Conservation (phyloP, 2,888 invertebrate species). For the Hylaea fasciaria region DNA sequence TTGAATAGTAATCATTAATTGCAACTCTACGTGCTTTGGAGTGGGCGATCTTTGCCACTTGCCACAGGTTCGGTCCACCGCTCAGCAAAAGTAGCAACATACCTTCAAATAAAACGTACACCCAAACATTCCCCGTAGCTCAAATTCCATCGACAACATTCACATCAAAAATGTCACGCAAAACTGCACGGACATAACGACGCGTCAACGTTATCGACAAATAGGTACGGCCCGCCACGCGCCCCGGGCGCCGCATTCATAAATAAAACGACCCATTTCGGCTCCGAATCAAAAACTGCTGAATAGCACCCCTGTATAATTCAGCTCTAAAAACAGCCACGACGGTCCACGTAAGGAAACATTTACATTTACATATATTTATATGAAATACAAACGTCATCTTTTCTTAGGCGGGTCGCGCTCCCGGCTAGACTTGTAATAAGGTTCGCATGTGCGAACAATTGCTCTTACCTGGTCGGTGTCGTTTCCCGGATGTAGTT, state of each 20-base stretch:
- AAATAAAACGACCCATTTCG: slow-evolving; percentile 47
- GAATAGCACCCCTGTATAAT: slow-evolving; percentile 46
- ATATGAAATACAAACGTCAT: slow-evolving; percentile 48
- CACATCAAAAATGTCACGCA: slow-evolving; percentile 20
- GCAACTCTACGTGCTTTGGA: too few species aligned
- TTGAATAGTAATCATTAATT: too few species aligned
- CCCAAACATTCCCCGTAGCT: not conserved
- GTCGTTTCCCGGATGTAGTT: slow-evolving; percentile 37
- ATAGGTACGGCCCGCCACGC: slow-evolving; percentile 36
- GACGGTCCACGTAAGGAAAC: slow-evolving; percentile 43
- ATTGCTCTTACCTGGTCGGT: slow-evolving; percentile 52
- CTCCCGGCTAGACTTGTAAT: slow-evolving; percentile 48
- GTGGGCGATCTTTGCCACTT: too few species aligned
- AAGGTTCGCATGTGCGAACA: slow-evolving; percentile 57
- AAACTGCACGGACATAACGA: slow-evolving; percentile 27
- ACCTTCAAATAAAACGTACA: too few species aligned
- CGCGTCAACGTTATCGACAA: slow-evolving; percentile 42
- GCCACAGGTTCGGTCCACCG: too few species aligned
- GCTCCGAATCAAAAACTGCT: slow-evolving; percentile 47
- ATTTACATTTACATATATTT: too few species aligned
- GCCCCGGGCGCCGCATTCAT: slow-evolving; percentile 43
- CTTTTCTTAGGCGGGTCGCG: slow-evolving; percentile 43
- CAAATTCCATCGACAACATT: slow-evolving; percentile 6
- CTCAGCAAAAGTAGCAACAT: too few species aligned
- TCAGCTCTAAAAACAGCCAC: slow-evolving; percentile 45